Percentiles rank a stretch among this genome's conserved stretches.
These are phyloP conservation scores for Palythoa grandis DNA, from an alignment of 92 coral and sea anemone genomes.

Conservation along the genomic window DNA sequence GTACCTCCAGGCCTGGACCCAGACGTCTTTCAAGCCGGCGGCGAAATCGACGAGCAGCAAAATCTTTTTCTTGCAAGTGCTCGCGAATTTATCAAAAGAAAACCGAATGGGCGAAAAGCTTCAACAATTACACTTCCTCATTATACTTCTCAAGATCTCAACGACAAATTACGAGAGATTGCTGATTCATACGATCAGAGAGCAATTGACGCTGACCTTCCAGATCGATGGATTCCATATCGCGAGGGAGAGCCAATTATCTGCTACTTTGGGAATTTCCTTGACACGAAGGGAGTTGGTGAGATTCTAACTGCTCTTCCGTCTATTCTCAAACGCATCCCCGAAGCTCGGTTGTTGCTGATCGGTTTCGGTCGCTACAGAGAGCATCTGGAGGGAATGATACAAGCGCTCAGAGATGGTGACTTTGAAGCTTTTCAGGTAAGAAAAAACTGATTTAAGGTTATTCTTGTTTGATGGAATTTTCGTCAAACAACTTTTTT, in stretches of 20 bases:
- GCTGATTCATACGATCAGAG: constrained; percentile 82
- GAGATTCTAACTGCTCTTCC: constrained; percentile 84
- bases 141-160: constrained; percentile 53
- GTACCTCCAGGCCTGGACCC: constrained; percentile 93
- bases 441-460: background rate
- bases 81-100: constrained; percentile 62
- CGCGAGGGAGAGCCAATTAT: constrained; percentile 79
- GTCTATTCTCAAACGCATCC: constrained; percentile 69
- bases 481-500: background rate
- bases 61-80: constrained; percentile 74
- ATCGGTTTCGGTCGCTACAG: constrained; percentile 87
- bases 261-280: constrained; percentile 84
- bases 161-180: constrained; percentile 47
- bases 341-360: constrained; percentile 73
- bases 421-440: constrained; percentile 79
- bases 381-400: constrained; percentile 86
- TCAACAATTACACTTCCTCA: constrained; percentile 59
- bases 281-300: constrained; percentile 91
- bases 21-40: constrained; percentile 73
- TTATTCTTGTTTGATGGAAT: background rate
- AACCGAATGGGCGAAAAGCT: constrained; percentile 76
- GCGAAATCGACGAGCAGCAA: constrained; percentile 66
- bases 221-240: constrained; percentile 77
- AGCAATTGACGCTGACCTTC: constrained; percentile 84
- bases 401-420: constrained; percentile 70